These are phyloP conservation scores for Odontothrips loti DNA, from an alignment of 2,888 invertebrate genomes.

Conservation along the genomic window DNA sequence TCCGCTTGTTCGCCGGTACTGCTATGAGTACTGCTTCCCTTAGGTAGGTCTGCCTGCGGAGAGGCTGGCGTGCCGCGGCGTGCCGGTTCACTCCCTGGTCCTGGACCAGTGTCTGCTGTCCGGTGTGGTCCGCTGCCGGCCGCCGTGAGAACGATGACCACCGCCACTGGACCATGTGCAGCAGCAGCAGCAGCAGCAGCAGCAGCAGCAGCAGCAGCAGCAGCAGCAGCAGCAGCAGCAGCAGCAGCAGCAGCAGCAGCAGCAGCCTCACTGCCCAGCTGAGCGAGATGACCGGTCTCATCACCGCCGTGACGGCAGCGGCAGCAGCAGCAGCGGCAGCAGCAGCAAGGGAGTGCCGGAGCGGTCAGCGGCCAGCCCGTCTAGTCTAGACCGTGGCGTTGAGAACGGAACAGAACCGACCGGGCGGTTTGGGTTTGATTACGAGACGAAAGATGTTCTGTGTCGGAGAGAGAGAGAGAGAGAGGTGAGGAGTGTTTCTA, in stretches of 20 bases:
- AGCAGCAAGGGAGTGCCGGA: neutral
- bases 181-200: neutral
- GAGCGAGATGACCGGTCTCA: no score
- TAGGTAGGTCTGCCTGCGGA: no score
- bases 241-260: no score
- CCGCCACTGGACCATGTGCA: neutral
- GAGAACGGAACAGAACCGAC: neutral
- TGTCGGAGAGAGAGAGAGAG: neutral
- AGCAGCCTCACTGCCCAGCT: no score
- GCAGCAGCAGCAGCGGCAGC: neutral
- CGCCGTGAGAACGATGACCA: neutral
- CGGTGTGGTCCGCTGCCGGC: no score
- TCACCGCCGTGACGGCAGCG: no score
- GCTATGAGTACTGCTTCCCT: no score
- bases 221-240: no score
- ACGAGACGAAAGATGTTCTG: neutral
- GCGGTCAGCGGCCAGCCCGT: neutral
- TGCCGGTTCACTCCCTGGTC: no score
- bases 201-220: neutral
- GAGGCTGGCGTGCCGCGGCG: no score
- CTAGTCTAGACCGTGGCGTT: neutral
- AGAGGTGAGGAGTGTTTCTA: neutral
- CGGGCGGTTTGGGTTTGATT: neutral
- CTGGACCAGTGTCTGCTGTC: no score
- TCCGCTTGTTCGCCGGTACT: no score